Evolutionary conservation across 2,113 vertebrate genomes (phyloP).

Genomic region (Ariopsis seemanni): DNA sequence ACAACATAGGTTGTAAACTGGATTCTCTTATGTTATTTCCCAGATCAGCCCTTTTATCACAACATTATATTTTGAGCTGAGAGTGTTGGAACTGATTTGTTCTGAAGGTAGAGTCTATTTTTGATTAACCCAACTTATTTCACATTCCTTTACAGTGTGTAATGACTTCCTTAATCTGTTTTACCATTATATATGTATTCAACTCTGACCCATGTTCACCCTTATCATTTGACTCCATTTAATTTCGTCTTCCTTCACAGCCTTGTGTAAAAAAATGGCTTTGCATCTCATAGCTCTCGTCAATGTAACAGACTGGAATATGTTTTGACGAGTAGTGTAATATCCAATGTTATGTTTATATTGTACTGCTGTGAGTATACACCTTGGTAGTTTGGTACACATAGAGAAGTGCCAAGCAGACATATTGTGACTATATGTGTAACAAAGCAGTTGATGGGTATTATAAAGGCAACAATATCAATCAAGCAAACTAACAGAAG

Average conservation of each 20-base stretch:
- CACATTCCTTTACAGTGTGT: neutral
- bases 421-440: conserved; percentile 52
- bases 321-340: conserved; percentile 63
- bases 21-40: neutral
- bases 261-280: conserved; percentile 78
- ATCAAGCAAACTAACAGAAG: conserved; percentile 38
- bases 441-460: conserved; percentile 45
- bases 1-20: conserved; percentile 16
- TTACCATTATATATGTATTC: neutral
- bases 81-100: conserved; percentile 15
- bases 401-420: conserved; percentile 65
- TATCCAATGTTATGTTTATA: conserved; percentile 65
- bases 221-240: conserved; percentile 64
- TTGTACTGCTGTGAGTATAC: conserved; percentile 68
- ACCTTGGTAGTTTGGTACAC: conserved; percentile 69
- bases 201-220: conserved; percentile 21
- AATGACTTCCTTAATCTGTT: neutral
- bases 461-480: conserved; percentile 36
- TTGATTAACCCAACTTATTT: neutral
- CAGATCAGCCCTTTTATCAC: neutral
- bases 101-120: conserved; percentile 11
- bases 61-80: conserved; percentile 6
- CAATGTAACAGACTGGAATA: conserved; percentile 66
- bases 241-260: conserved; percentile 77
- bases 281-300: conserved; percentile 67